Evolutionary conservation across 2,113 vertebrate species (phyloP).

Genomic region (Eubucco bourcierii): DNA sequence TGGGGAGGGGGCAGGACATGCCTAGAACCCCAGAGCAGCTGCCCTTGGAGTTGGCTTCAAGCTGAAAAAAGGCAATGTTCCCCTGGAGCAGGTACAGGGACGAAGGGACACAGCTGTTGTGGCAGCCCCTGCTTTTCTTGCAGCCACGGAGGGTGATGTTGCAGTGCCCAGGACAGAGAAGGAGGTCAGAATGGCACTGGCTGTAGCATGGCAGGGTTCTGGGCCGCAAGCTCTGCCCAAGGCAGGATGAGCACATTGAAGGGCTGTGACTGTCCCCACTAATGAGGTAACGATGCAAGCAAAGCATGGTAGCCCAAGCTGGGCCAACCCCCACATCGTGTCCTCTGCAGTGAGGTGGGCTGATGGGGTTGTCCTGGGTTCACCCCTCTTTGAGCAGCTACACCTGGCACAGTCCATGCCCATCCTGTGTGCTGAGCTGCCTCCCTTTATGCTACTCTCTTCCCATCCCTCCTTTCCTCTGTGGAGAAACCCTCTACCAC

Average conservation of each 20-base stretch:
- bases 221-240: not conserved
- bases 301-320: not conserved
- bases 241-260: not conserved
- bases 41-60: not conserved
- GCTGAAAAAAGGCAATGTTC: not conserved
- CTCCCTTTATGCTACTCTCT: not conserved
- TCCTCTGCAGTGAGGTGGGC: not conserved
- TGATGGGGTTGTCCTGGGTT: not conserved
- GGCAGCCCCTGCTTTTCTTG: not conserved
- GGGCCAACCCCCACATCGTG: not conserved
- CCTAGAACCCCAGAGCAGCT: not conserved
- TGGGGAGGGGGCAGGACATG: not conserved
- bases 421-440: not conserved
- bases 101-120: not conserved
- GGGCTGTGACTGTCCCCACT: too few species aligned
- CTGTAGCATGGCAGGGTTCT: not conserved
- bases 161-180: too few species aligned
- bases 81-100: fast-evolving
- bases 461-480: not conserved
- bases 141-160: not conserved
- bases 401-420: fast-evolving
- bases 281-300: not conserved
- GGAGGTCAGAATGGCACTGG: not conserved
- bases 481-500: fast-evolving
- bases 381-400: not conserved